Conservation (phyloP, 2,888 invertebrate genomes). For the Erebia epiphron region DNA sequence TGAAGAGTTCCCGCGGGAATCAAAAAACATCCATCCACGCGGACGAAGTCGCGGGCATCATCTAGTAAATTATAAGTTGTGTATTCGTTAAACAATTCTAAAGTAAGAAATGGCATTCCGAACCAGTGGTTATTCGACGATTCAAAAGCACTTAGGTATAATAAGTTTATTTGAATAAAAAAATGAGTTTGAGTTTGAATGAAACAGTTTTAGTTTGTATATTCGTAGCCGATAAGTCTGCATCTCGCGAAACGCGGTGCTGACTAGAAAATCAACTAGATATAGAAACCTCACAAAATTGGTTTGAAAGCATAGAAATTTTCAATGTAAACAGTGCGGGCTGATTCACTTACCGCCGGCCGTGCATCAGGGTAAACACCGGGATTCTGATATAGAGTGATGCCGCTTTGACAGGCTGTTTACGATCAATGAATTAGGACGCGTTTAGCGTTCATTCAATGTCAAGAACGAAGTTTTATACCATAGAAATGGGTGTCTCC, state of each 20-base stretch:
- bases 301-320: conserved; percentile 45
- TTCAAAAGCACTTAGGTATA: too few relatives aligned
- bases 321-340: conserved; percentile 46
- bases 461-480: conserved; percentile 15
- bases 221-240: neutral
- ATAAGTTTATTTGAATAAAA: too few relatives aligned
- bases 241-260: conserved; percentile 20
- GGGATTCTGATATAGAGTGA: conserved; percentile 56
- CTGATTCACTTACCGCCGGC: conserved; percentile 58
- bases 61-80: too few relatives aligned
- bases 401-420: conserved; percentile 46
- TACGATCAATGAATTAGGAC: conserved; percentile 31
- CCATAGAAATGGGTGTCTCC: neutral
- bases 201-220: neutral
- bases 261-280: conserved; percentile 32
- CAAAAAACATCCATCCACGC: too few relatives aligned
- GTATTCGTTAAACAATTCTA: too few relatives aligned
- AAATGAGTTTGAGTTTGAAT: too few relatives aligned
- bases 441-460: conserved; percentile 15
- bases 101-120: too few relatives aligned
- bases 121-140: too few relatives aligned
- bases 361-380: conserved; percentile 55
- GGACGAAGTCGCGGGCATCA: too few relatives aligned
- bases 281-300: conserved; percentile 36
- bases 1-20: too few relatives aligned